phyloP scores from a whole-genome alignment of 2,888 invertebrate genomes.

The Cephalotes varians region DNA sequence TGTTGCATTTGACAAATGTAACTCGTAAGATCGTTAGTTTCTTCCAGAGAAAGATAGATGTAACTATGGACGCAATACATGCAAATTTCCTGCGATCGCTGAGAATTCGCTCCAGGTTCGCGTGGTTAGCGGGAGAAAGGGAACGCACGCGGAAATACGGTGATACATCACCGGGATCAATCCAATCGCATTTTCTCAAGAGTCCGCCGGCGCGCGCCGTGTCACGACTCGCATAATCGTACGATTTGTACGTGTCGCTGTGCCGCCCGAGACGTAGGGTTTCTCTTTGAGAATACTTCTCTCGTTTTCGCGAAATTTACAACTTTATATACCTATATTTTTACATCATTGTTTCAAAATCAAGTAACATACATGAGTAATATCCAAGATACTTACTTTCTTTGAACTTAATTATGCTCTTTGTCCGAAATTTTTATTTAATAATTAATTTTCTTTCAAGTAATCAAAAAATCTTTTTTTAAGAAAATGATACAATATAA shows the following conservation, averaged over 20 bases:
- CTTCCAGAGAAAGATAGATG: not conserved
- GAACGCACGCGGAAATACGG: constrained; percentile 31
- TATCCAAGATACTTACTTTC: not conserved
- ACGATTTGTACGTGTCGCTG: constrained; percentile 80
- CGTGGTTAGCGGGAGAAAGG: constrained; percentile 24
- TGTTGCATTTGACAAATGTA: constrained; percentile 11
- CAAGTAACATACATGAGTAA: not conserved
- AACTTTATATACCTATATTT: not conserved
- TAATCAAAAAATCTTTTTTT: not conserved
- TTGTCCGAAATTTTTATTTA: not conserved
- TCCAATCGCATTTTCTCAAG: constrained; percentile 78
- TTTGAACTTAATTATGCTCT: not conserved
- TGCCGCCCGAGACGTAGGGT: not conserved
- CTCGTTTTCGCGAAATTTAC: not conserved
- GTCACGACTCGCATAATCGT: constrained; percentile 79
- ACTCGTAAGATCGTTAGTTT: not conserved
- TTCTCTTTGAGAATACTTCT: constrained; percentile 26
- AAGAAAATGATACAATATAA: not conserved
- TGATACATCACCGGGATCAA: constrained; percentile 81
- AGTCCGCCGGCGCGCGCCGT: constrained; percentile 61
- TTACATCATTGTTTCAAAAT: no score
- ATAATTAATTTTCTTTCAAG: not conserved
- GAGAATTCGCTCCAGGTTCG: constrained; percentile 3
- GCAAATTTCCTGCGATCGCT: constrained; percentile 19
- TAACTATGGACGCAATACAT: constrained; percentile 2